Conservation (phyloP, 64 coral and sea anemone genomes). For the Montipora sp. region DNA sequence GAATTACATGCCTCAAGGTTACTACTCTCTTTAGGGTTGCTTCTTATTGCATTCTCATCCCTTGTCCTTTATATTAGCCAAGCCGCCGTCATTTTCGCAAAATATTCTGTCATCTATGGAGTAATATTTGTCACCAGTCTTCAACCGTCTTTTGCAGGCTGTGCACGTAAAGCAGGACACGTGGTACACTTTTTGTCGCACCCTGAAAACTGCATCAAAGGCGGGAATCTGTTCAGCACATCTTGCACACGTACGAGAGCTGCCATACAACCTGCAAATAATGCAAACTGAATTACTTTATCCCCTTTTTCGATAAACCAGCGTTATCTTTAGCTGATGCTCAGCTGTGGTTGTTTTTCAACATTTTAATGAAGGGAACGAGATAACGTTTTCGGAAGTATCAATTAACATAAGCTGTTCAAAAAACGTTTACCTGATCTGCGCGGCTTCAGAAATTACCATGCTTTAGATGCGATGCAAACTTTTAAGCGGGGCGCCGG, state of each 20-base stretch:
- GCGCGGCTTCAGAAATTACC: too few species aligned
- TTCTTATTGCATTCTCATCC: neutral
- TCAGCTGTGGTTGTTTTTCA: too few species aligned
- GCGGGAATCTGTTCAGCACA: conserved; percentile 30
- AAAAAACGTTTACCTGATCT: too few species aligned
- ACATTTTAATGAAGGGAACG: too few species aligned
- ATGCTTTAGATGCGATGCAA: too few species aligned
- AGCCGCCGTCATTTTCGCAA: neutral
- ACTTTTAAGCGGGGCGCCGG: too few species aligned
- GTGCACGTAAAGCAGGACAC: conserved; percentile 6
- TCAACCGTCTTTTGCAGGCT: conserved; percentile 2
- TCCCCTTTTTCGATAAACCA: neutral
- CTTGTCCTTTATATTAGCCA: neutral
- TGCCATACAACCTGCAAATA: conserved; percentile 5
- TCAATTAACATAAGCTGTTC: too few species aligned
- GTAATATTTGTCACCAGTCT: conserved; percentile 43
- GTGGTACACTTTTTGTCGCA: neutral
- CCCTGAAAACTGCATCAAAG: neutral
- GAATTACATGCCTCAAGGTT: too few species aligned
- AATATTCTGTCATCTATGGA: conserved; percentile 6
- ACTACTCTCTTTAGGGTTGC: neutral
- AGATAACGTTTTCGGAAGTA: too few species aligned
- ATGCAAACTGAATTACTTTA: neutral
- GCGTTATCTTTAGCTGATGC: too few species aligned
- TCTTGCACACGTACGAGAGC: neutral